Evolutionary conservation across 2,797 vertebrate genomes (phyloP), one percentile per base, ranked within the genome.

Genomic region (Petrocephalus schoutedeni): DNA sequence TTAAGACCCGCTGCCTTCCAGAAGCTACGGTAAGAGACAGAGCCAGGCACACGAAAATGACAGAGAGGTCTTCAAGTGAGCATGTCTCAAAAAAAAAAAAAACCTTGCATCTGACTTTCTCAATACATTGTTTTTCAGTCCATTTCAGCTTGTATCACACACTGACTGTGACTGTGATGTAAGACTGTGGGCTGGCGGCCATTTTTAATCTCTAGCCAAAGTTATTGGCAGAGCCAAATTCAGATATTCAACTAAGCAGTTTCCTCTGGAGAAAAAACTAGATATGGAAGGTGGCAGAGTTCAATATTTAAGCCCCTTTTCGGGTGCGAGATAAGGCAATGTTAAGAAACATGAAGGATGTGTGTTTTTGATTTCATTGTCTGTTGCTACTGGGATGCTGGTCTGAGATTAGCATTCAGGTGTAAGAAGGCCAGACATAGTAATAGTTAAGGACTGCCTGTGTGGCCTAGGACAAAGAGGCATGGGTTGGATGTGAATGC

Each of bases 1-100:
- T 92, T 92, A 91, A 90, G 90, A 77, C 53, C 56, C 80, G 54
- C 10, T 71, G 64, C 57, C 71, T 87, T 2, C 74, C 67, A 32
- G 87, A 56, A 16, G 45, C 82, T 2, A 80, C 45, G 23, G 41
- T 32, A 21, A 57, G 2, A 85, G 59, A 85, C 82, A 89, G 82
- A 87, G 88, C 71, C 23, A 56, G 86, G 53, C 19, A 21, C 1
- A 28, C 2, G 36, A 28, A 77, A 54, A 74, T 3, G 49, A 19
- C n/a, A 36, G 53, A 49, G 83, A 54, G 41, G 41, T 51, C 74
- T 82, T 41, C 45, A 21, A 45, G 74, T 82, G 2, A 82, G 64
- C 64, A 1, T 36, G 28, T 36, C 71, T 8, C 10, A 8, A 45
- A 19, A 41, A 71, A 41, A 9, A 77, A 7, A 74, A 41, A 9